A percentile compares a stretch with the other conserved stretches of the same genome.
phyloP scores from a whole-genome alignment of 2,113 vertebrate species.

The Oceanites oceanicus region DNA sequence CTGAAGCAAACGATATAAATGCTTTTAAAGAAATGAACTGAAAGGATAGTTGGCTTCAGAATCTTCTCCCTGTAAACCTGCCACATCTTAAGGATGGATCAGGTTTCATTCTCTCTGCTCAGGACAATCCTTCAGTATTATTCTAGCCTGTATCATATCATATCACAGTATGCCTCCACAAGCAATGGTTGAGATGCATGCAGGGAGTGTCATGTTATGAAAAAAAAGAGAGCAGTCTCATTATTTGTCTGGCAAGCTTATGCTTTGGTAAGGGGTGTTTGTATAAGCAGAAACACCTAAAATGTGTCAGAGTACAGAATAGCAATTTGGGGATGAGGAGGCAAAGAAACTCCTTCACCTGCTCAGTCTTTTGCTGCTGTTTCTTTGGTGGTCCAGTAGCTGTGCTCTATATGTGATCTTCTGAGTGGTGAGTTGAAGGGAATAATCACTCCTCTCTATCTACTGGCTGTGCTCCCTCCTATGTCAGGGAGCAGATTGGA shows the following conservation, averaged over 20 bases:
- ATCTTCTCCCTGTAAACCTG: neutral
- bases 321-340: neutral
- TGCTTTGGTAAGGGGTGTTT: neutral
- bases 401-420: neutral
- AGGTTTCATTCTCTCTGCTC: neutral
- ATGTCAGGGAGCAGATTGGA: fast-evolving
- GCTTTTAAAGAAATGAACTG: neutral
- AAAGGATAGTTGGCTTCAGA: neutral
- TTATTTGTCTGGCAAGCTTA: neutral
- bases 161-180: neutral
- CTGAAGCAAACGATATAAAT: neutral
- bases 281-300: neutral
- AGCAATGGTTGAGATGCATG: neutral
- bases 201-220: neutral
- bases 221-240: neutral
- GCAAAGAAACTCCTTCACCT: neutral
- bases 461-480: neutral
- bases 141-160: neutral
- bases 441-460: neutral
- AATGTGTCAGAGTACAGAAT: neutral
- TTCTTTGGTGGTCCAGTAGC: neutral
- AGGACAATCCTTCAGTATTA: neutral
- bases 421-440: neutral
- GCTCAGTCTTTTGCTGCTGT: fast-evolving
- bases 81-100: neutral